These are phyloP conservation scores for Drosophila anomelani DNA, from an alignment of 2,888 invertebrate genomes.

Conservation along the genomic window DNA sequence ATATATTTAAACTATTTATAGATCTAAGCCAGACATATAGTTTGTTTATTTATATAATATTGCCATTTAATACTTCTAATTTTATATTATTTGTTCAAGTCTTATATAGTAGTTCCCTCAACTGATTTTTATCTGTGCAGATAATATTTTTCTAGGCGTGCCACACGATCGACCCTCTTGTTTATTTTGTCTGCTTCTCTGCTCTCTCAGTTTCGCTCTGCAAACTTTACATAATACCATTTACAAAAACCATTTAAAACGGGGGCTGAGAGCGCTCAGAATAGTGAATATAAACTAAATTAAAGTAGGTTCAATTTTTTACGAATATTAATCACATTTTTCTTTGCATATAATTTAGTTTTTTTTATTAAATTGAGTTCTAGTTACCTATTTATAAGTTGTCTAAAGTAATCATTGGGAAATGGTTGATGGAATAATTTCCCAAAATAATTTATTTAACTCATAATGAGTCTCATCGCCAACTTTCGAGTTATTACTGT, in stretches of 20 bases:
- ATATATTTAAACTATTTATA: no score
- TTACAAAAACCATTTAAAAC: neutral
- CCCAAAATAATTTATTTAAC: neutral
- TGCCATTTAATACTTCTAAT: neutral
- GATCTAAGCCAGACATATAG: no score
- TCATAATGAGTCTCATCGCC: neutral
- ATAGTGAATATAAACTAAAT: neutral
- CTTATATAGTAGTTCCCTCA: no score
- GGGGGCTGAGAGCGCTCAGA: neutral
- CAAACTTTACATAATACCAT: constrained; percentile 2
- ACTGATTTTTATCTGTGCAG: constrained; percentile 14
- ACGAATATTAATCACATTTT: no score
- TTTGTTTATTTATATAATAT: no score
- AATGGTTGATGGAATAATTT: no score
- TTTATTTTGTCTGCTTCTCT: constrained; percentile 5
- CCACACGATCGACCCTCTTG: constrained; percentile 14
- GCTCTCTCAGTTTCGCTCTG: constrained; percentile 18
- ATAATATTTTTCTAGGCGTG: constrained; percentile 20
- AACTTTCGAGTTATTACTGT: constrained; percentile 1
- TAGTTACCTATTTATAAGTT: neutral
- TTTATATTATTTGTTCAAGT: neutral
- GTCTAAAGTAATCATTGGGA: no score
- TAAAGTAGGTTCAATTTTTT: neutral
- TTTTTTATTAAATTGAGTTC: neutral
- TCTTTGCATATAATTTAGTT: no score